These are phyloP conservation scores for Triops longicaudatus DNA, from an alignment of 1,140 invertebrate genomes.

Conservation along the genomic window DNA sequence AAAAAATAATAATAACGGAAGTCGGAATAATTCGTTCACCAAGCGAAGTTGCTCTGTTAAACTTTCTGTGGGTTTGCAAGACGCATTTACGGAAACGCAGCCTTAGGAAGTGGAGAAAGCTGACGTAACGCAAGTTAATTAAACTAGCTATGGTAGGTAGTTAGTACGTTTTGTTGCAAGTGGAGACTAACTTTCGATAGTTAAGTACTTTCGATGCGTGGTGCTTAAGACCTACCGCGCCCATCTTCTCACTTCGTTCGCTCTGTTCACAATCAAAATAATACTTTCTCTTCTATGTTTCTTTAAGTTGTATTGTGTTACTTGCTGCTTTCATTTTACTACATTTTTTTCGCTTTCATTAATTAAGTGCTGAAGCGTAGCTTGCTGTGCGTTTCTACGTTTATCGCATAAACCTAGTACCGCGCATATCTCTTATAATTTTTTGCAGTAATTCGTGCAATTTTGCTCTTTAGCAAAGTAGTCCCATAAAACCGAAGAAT, in stretches of 20 bases:
- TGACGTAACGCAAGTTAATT: background rate
- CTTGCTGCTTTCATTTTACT: no score
- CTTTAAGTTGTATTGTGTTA: no score
- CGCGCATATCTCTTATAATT: no score
- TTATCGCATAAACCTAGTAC: no score
- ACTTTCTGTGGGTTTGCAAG: background rate
- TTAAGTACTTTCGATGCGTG: background rate
- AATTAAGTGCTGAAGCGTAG: no score
- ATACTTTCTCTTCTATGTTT: background rate
- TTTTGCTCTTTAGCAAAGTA: no score
- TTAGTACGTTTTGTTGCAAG: background rate
- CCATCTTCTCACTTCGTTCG: constrained; percentile 7
- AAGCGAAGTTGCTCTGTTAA: background rate
- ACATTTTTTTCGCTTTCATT: no score
- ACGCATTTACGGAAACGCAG: background rate
- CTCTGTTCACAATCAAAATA: background rate
- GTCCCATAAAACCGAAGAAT: no score
- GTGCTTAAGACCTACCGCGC: background rate
- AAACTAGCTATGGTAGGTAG: background rate
- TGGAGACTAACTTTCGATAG: background rate
- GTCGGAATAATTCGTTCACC: background rate
- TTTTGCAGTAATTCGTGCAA: no score
- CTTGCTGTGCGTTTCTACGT: no score
- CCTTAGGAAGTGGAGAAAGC: background rate
- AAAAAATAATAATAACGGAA: background rate